Percentiles rank a stretch among this genome's conserved stretches.
These are phyloP conservation scores for Rafetus swinhoei DNA, from an alignment of 2,113 vertebrate genomes.

Conservation along the genomic window DNA sequence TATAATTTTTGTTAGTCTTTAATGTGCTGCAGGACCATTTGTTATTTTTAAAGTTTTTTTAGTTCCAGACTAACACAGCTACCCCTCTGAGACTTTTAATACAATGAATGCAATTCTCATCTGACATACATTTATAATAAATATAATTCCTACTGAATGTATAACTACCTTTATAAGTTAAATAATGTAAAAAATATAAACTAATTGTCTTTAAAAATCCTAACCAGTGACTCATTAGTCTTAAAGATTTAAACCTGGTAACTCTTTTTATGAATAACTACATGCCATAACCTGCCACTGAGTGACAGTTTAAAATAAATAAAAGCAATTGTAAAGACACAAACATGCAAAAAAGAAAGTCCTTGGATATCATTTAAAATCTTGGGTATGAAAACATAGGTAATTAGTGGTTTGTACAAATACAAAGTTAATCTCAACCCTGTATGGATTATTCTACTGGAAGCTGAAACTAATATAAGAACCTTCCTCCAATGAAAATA, in stretches of 20 bases:
- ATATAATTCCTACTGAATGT: not conserved
- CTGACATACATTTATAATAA: not conserved
- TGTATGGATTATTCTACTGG: slow-evolving; percentile 1
- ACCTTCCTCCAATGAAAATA: not conserved
- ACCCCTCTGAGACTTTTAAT: not conserved
- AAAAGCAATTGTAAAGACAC: slow-evolving; percentile 13
- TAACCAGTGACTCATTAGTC: slow-evolving; percentile 56
- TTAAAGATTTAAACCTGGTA: slow-evolving; percentile 42
- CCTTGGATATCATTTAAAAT: not conserved
- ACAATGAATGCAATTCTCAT: not conserved
- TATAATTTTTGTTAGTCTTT: no score
- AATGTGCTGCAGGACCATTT: no score
- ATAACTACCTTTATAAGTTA: not conserved
- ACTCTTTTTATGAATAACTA: slow-evolving; percentile 54
- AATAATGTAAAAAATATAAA: slow-evolving; percentile 6
- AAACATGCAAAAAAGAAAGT: not conserved
- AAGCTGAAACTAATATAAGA: slow-evolving; percentile 31
- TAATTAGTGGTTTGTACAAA: not conserved
- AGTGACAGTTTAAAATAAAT: slow-evolving; percentile 51
- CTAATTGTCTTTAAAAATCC: slow-evolving; percentile 48
- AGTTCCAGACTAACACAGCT: no score
- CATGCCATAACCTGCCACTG: slow-evolving; percentile 55
- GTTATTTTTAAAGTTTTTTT: no score
- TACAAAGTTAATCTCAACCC: not conserved
- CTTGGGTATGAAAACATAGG: not conserved